Conservation (phyloP, 30 jellyfish, hydroid and myxozoan genomes). For the Aurelia aurita region DNA sequence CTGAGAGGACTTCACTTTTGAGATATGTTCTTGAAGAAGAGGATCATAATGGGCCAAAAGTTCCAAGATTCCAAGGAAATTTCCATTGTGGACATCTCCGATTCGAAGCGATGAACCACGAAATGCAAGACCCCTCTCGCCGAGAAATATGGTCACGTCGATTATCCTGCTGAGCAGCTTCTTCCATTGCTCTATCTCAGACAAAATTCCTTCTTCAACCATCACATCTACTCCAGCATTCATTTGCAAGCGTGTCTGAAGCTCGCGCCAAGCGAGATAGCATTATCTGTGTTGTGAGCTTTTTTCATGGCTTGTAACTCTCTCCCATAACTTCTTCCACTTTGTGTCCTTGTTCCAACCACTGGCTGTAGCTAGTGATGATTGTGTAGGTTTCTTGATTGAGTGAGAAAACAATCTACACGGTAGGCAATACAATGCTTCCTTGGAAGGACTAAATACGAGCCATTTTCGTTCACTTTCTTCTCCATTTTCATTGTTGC, state of each 20-base stretch:
- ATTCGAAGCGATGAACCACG: constrained; percentile 61
- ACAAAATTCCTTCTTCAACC: constrained; percentile 48
- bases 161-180: constrained; percentile 36
- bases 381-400: constrained; percentile 26
- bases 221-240: constrained; percentile 24
- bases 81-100: constrained; percentile 57
- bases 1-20: constrained; percentile 30
- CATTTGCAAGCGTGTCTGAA: constrained; percentile 20
- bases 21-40: constrained; percentile 33
- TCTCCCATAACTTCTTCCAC: constrained; percentile 67
- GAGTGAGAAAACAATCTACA: constrained; percentile 42
- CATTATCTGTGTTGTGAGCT: constrained; percentile 43
- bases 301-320: constrained; percentile 36
- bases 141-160: no score
- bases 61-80: constrained; percentile 51
- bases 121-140: constrained; percentile 69
- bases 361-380: constrained; percentile 49
- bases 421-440: constrained; percentile 58
- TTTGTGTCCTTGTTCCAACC: constrained; percentile 64
- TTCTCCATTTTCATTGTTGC: constrained; percentile 53
- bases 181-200: constrained; percentile 64
- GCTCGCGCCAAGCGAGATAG: constrained; percentile 46
- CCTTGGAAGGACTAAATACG: constrained; percentile 42
- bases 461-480: constrained; percentile 60
- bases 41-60: constrained; percentile 63